Evolutionary conservation across 2,113 vertebrate species (phyloP).

Genomic region (Campylomormyrus numenius): DNA sequence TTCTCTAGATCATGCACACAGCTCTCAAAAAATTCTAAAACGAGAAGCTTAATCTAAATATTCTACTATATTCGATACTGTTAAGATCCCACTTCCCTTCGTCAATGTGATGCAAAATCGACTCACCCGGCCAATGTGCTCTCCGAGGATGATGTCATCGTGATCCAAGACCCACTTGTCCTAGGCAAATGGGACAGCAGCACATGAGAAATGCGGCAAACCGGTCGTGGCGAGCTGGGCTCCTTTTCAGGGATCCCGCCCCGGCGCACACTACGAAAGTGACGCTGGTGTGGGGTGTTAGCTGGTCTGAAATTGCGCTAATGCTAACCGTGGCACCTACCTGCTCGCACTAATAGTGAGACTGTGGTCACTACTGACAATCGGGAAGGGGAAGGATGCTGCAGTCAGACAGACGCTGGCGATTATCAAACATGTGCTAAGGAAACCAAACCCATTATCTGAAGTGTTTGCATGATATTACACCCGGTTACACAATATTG

Average conservation of each 20-base stretch:
- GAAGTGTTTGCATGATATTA: background rate
- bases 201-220: background rate
- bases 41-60: background rate
- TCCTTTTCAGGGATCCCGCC: background rate
- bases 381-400: background rate
- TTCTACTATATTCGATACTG: background rate
- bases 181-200: conserved; percentile 48
- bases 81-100: background rate
- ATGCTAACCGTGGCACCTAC: background rate
- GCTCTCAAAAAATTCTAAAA: background rate
- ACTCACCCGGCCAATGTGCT: conserved; percentile 83
- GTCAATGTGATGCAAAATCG: background rate
- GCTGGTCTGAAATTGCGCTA: background rate
- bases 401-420: background rate
- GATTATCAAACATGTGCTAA: background rate
- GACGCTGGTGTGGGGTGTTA: background rate
- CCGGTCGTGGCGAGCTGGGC: background rate
- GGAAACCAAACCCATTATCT: background rate
- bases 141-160: conserved; percentile 80
- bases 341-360: background rate
- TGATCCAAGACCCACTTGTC: conserved; percentile 96
- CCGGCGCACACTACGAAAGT: background rate
- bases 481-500: background rate
- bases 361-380: background rate
- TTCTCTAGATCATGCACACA: background rate